Evolutionary conservation across 2,888 invertebrate genomes (phyloP), one percentile per base, ranked within the genome.

Genomic region (Sarcophaga variegata): DNA sequence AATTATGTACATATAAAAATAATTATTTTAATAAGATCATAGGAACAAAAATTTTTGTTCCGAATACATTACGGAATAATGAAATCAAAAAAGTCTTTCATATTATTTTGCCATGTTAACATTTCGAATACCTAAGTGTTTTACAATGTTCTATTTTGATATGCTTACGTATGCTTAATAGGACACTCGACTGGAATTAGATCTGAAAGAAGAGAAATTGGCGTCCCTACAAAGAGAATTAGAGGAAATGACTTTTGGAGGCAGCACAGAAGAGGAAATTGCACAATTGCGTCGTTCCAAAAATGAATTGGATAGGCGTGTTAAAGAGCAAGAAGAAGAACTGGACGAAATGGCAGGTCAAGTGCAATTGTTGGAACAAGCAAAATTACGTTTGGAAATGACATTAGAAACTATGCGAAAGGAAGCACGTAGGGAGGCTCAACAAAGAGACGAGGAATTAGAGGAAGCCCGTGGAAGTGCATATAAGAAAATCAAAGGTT

Each of bases 301-400:
- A 92, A 96, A 97, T 88, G 98, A 99, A 89, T 95, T 98, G 86
- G 98, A 99, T 93, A 94, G 97, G 64, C 96, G 97, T 88, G 94
- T 96, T 49, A 96, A 97, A 87, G 97, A 97, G 91, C 97, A 97
- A 94, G 99, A 99, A 92, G 99, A 99, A 92, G 99, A 99, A 93
- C 94, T 99, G 75, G 99, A 99, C 91, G 99, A 99, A 92, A 95
- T 98, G 92, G 98, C 98, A 4, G 98, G 98, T 5, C 97, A 97
- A 94, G 96, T 97, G 91, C 96, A 96, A 93, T 94, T 98, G 90
- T 94, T 99, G 91, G 98, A 99, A 92, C 98, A 98, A 93, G 97
- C 98, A 2, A 99, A 98, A 93, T 94, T 99, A 45, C 95, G 98
- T 2, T 94, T 99, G 88, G 98, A 99, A 94, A 99, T 99, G 99